Conservation (phyloP, 2,797 vertebrate species). For the Heliangelus exortis region DNA sequence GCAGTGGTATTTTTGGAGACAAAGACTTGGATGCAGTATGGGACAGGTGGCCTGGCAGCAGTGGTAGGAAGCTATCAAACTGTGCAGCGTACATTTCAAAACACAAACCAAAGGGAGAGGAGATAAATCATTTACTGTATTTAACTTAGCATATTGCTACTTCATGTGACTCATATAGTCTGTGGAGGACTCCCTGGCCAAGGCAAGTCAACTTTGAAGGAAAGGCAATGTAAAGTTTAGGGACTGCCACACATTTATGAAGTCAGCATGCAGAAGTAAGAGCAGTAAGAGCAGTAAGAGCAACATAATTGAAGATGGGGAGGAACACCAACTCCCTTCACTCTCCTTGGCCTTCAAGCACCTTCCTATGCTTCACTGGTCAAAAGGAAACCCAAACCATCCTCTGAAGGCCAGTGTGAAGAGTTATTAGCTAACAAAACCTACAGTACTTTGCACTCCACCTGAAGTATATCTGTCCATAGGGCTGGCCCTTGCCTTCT, state of each 20-base stretch:
- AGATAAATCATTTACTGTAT: slow-evolving; percentile 72
- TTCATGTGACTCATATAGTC: slow-evolving; percentile 61
- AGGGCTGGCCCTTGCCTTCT: rapidly evolving
- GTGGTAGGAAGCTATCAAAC: slow-evolving; percentile 69
- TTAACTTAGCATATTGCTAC: slow-evolving; percentile 67
- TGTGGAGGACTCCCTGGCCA: slow-evolving; percentile 37
- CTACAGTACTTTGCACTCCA: background rate
- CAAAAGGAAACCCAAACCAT: background rate
- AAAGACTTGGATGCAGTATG: slow-evolving; percentile 14
- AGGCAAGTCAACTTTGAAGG: slow-evolving; percentile 30
- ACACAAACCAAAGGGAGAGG: slow-evolving; percentile 63
- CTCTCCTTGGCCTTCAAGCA: background rate
- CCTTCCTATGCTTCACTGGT: background rate
- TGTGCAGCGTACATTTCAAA: slow-evolving; percentile 45
- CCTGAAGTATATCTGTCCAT: background rate
- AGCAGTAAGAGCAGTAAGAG: background rate
- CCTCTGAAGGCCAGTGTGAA: background rate
- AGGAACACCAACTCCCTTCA: background rate
- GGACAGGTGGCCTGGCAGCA: slow-evolving; percentile 74
- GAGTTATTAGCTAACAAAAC: background rate
- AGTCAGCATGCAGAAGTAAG: background rate
- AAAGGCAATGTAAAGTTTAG: background rate
- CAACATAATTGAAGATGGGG: background rate
- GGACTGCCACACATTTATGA: background rate
- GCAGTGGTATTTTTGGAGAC: slow-evolving; percentile 73